A percentile compares a stretch with the other conserved stretches of the same genome.
phyloP scores from a whole-genome alignment of 2,888 invertebrate genomes.

The Fragum fragum region DNA sequence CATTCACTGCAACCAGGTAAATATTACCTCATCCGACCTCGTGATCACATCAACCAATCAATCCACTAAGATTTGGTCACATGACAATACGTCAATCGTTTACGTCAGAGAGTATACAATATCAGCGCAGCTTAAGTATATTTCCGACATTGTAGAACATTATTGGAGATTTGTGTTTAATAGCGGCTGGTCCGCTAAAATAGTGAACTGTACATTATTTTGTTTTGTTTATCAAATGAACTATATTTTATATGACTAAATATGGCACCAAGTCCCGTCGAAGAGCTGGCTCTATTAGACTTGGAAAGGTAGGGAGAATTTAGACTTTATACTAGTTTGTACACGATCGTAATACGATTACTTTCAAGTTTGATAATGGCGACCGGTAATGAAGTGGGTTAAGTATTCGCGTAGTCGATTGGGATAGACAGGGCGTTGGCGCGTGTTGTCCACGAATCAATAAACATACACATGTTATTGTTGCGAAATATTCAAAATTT shows the following conservation, averaged over 20 bases:
- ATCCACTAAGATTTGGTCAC: background rate
- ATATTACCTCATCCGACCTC: conserved; percentile 25
- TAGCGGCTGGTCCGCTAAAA: conserved; percentile 80
- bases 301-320: conserved; percentile 77
- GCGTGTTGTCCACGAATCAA: background rate
- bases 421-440: conserved; percentile 16
- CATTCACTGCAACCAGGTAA: conserved; percentile 30
- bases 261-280: conserved; percentile 81
- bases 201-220: conserved; percentile 46
- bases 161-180: conserved; percentile 26
- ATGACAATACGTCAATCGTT: conserved; percentile 29
- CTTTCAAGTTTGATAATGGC: conserved; percentile 11
- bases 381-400: conserved; percentile 6
- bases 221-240: conserved; percentile 63
- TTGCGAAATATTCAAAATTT: background rate
- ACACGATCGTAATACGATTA: conserved; percentile 1
- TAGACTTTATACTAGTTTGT: background rate
- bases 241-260: conserved; percentile 46
- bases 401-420: background rate
- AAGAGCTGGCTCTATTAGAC: conserved; percentile 81
- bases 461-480: background rate
- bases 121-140: conserved; percentile 26
- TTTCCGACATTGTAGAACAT: conserved; percentile 46
- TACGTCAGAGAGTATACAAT: conserved; percentile 34
- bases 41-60: conserved; percentile 19